Percentiles rank a stretch among this genome's conserved stretches.
phyloP scores from a whole-genome alignment of 92 coral and sea anemone genomes.

The Muricea muricata region DNA sequence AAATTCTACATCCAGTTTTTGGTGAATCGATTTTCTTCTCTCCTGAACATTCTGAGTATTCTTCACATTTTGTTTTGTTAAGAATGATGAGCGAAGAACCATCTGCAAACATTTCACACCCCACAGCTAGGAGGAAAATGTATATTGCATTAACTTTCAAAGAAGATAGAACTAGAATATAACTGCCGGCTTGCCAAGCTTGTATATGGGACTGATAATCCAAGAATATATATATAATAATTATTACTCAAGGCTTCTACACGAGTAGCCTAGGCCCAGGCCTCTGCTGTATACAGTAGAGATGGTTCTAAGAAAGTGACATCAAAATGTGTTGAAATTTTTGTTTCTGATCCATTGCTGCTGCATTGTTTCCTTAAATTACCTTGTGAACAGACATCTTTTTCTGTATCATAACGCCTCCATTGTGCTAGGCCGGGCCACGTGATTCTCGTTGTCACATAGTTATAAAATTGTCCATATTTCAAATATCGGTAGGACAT shows the following conservation, averaged over 20 bases:
- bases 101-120: not conserved
- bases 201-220: too few relatives aligned
- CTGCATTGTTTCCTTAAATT: too few relatives aligned
- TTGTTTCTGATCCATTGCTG: not conserved
- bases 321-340: not conserved
- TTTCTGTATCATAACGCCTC: not conserved
- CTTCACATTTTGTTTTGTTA: slow-evolving; percentile 2
- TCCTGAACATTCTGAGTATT: not conserved
- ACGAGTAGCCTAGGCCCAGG: too few relatives aligned
- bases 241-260: too few relatives aligned
- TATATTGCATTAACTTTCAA: too few relatives aligned
- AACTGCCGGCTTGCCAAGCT: too few relatives aligned
- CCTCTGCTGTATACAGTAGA: too few relatives aligned
- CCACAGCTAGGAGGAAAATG: not conserved
- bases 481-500: not conserved
- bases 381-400: slow-evolving; percentile 3
- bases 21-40: not conserved
- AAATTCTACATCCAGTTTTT: not conserved
- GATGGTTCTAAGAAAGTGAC: too few relatives aligned
- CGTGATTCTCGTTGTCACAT: not conserved
- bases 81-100: slow-evolving; percentile 2
- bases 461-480: not conserved
- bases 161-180: too few relatives aligned
- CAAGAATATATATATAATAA: too few relatives aligned
- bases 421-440: not conserved